Base-by-base conservation (phyloP, 2,888 invertebrate species). In the Epicampocera succincta region DNA sequence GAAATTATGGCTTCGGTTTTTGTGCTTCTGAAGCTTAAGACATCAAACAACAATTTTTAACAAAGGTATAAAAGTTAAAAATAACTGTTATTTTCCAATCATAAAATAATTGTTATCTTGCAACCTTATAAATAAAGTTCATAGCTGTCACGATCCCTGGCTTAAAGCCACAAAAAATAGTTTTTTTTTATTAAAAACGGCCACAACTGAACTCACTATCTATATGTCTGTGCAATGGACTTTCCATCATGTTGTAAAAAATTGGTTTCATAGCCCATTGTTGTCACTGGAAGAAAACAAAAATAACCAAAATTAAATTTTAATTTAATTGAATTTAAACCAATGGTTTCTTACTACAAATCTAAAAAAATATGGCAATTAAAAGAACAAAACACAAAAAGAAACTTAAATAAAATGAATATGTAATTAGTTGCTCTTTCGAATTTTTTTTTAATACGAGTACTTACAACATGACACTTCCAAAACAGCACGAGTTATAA, bases 401-500 rank as follows among this genome's bases (percentile, higher is more conserved):
- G n/a, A 9, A 33, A 8, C 25, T 25, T 33, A 33, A 33, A 9
- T 9, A 29, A 29, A 29, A 29, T 3, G 29, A 4, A 29, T n/a
- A n/a, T n/a, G n/a, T n/a, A n/a, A n/a, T n/a, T n/a, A n/a, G n/a
- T n/a, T n/a, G n/a, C n/a, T n/a, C 25, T 25, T 25, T 25, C 2
- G 12, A 48, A 46, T 17, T 54, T 19, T 56, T 17, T 44, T 48
- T 58, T 42, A 42, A 44, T 54, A n/a, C n/a, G n/a, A n/a, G n/a
- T n/a, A 87, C 89, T 89, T 79, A 90, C 89, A 87, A 69, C 90
- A 90, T 25, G 90, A 90, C 6, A 88, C 87, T 74, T 90, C 88
- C 19, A 90, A 80, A 0, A 90, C 90, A 5, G 90, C 90, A 19
- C 90, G 85, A 66, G 88, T 87, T n/a, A 90, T 86, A 76, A 90